A percentile compares a stretch with the other conserved stretches of the same genome.
Evolutionary conservation across 2,797 vertebrate genomes (phyloP).

Genomic region (Ataeniobius toweri): DNA sequence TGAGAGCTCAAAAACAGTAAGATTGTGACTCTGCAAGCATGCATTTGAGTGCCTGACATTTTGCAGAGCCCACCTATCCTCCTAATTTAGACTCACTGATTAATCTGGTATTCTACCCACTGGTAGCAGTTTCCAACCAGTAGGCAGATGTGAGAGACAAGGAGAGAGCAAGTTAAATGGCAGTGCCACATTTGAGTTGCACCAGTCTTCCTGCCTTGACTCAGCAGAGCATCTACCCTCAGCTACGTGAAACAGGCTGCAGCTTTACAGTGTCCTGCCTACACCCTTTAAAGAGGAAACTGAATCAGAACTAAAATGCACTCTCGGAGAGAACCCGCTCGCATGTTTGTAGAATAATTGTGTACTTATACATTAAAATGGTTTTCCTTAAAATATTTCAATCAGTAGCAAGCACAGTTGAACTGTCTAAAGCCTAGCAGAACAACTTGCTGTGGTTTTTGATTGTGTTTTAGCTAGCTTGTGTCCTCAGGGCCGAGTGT

Average conservation of each 20-base stretch:
- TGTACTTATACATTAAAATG: neutral
- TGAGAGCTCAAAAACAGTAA: constrained; percentile 11
- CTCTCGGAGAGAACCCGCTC: constrained; percentile 31
- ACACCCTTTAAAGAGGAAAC: constrained; percentile 75
- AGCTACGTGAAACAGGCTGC: constrained; percentile 76
- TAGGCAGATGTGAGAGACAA: constrained; percentile 68
- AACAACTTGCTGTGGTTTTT: constrained; percentile 45
- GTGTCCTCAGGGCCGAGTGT: constrained; percentile 43
- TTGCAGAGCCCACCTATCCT: constrained; percentile 46
- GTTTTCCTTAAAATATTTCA: neutral
- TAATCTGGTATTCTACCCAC: constrained; percentile 65
- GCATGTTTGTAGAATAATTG: neutral
- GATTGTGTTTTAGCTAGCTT: constrained; percentile 57
- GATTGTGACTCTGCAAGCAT: constrained; percentile 17
- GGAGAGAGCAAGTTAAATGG: constrained; percentile 62
- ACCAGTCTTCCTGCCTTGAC: constrained; percentile 69
- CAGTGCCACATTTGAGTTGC: constrained; percentile 53
- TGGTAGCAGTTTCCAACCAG: constrained; percentile 64
- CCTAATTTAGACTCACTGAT: constrained; percentile 66
- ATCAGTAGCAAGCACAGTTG: neutral
- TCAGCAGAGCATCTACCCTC: constrained; percentile 68
- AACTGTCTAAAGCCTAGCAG: constrained; percentile 14
- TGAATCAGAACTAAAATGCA: constrained; percentile 68
- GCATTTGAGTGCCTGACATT: constrained; percentile 45
- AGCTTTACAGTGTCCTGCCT: constrained; percentile 75